Evolutionary conservation across 2,797 vertebrate genomes (phyloP).

Genomic region (Epinephelus coioides): DNA sequence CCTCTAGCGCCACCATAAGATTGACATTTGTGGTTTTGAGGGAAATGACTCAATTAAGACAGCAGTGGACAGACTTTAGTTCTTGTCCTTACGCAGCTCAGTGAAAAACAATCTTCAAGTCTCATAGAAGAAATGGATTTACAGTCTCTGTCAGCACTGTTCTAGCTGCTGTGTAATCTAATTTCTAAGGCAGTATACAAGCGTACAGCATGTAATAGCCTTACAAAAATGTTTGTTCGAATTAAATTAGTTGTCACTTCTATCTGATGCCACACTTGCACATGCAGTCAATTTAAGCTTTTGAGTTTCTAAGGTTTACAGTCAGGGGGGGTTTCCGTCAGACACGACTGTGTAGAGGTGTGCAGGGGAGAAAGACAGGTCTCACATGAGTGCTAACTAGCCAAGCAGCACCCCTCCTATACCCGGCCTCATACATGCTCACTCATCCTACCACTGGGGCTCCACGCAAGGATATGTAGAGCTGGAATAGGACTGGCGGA

Average conservation of each 20-base stretch:
- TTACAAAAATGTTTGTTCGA: slow-evolving; percentile 33
- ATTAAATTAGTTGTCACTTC: slow-evolving; percentile 52
- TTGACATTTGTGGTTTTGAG: not conserved
- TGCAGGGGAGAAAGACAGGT: slow-evolving; percentile 37
- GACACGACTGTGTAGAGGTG: slow-evolving; percentile 53
- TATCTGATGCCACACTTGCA: slow-evolving; percentile 44
- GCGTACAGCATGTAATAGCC: slow-evolving; percentile 18
- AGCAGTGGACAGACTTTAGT: slow-evolving; percentile 2
- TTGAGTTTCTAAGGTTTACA: slow-evolving; percentile 37
- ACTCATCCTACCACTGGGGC: slow-evolving; percentile 55
- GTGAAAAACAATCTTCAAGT: slow-evolving; percentile 35
- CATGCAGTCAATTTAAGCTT: slow-evolving; percentile 37
- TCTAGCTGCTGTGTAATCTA: not conserved
- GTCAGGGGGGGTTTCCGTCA: slow-evolving; percentile 37
- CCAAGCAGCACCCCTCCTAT: slow-evolving; percentile 59
- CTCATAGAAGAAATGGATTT: slow-evolving; percentile 38
- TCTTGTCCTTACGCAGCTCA: slow-evolving; percentile 24
- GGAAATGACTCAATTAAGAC: slow-evolving; percentile 10
- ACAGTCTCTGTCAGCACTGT: slow-evolving; percentile 35
- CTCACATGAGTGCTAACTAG: slow-evolving; percentile 67
- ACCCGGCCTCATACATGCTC: slow-evolving; percentile 48
- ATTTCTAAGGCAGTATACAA: slow-evolving; percentile 26
- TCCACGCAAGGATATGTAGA: slow-evolving; percentile 47
- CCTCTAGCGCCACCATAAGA: not conserved
- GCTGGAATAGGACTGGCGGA: slow-evolving; percentile 60